Conservation (phyloP, 2,113 vertebrate species). For the Oreochromis aureus region DNA sequence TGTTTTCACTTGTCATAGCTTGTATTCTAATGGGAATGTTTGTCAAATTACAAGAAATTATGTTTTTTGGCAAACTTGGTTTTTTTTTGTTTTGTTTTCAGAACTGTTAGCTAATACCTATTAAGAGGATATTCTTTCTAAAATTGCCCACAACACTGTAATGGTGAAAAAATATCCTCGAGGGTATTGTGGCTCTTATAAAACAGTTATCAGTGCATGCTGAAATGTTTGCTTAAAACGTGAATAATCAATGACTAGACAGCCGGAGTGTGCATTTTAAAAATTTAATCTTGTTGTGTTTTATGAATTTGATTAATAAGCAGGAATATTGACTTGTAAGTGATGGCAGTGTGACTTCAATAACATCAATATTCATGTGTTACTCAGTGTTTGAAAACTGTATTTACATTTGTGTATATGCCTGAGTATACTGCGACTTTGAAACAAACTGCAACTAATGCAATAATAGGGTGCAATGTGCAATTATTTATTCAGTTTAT, state of each 20-base stretch:
- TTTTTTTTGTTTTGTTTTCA: not conserved
- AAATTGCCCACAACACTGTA: not conserved
- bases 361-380: constrained; percentile 59
- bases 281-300: constrained; percentile 13
- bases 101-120: constrained; percentile 5
- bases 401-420: constrained; percentile 64
- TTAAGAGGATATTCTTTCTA: constrained; percentile 15
- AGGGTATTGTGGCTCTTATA: constrained; percentile 20
- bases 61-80: not conserved
- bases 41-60: constrained; percentile 29
- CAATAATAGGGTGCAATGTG: constrained; percentile 73
- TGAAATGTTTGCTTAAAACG: constrained; percentile 16
- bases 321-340: constrained; percentile 25
- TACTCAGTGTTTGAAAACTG: constrained; percentile 57
- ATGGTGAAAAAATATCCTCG: constrained; percentile 8
- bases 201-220: constrained; percentile 22
- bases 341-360: constrained; percentile 56
- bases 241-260: not conserved
- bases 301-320: not conserved
- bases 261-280: not conserved
- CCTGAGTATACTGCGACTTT: constrained; percentile 45
- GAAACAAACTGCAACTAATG: constrained; percentile 69
- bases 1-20: constrained; percentile 36
- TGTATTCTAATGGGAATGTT: constrained; percentile 46
- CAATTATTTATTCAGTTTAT: constrained; percentile 65